These are phyloP conservation scores for Porites lutea DNA, from an alignment of 64 coral and sea anemone genomes.

Conservation along the genomic window DNA sequence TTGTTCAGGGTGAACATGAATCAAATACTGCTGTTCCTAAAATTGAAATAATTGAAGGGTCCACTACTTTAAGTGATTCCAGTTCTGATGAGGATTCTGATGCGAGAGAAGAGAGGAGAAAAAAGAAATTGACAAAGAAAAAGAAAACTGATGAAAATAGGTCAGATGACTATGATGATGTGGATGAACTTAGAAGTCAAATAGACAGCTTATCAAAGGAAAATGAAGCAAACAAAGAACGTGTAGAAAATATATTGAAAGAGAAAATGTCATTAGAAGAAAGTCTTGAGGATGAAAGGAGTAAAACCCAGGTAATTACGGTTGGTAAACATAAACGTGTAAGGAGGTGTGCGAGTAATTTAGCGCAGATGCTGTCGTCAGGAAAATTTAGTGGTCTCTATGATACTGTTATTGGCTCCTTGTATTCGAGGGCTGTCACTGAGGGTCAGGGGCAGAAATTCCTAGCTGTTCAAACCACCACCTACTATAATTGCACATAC, in stretches of 20 bases:
- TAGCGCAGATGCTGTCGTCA: too few relatives aligned
- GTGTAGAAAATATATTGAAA: slow-evolving; percentile 3
- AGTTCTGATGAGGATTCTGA: slow-evolving; percentile 9
- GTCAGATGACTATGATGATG: not conserved
- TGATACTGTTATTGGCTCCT: too few relatives aligned
- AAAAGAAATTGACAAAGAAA: slow-evolving; percentile 12
- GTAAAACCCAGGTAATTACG: not conserved
- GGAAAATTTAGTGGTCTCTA: too few relatives aligned
- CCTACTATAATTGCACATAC: too few relatives aligned
- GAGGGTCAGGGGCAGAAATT: too few relatives aligned
- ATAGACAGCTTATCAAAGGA: not conserved
- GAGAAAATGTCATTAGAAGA: slow-evolving; percentile 19
- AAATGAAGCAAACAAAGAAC: slow-evolving; percentile 1
- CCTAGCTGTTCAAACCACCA: too few relatives aligned
- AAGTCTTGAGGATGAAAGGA: slow-evolving; percentile 2
- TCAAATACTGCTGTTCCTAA: slow-evolving; percentile 11
- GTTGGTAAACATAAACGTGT: too few relatives aligned
- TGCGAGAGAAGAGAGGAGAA: not conserved
- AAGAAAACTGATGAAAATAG: not conserved
- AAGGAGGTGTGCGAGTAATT: too few relatives aligned
- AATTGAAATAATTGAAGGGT: not conserved
- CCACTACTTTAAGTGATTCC: not conserved
- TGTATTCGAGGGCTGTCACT: too few relatives aligned
- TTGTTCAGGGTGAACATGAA: not conserved
- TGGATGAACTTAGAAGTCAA: not conserved